Percentiles rank a stretch among this genome's conserved stretches.
Conservation (phyloP, 1,140 invertebrate genomes). For the Plutomurus gul region DNA sequence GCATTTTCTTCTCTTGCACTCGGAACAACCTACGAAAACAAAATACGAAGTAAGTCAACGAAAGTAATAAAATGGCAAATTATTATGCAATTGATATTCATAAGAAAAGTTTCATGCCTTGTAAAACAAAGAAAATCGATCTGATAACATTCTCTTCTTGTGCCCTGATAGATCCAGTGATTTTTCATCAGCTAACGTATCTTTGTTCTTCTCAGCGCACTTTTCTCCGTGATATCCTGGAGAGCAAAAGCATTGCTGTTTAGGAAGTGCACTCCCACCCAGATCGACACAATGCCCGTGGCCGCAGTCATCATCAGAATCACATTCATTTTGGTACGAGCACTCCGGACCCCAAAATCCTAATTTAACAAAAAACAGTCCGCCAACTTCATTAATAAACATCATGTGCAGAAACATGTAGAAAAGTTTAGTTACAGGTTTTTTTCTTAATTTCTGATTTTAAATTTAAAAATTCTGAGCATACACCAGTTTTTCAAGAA, state of each 20-base stretch:
- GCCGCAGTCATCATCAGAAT: constrained; percentile 77
- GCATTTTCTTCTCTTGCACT: constrained; percentile 61
- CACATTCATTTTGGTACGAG: constrained; percentile 82
- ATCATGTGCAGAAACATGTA: too few relatives aligned
- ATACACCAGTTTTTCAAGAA: too few relatives aligned
- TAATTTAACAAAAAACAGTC: background rate
- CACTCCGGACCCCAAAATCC: constrained; percentile 71
- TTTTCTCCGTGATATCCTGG: constrained; percentile 72
- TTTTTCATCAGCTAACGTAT: background rate
- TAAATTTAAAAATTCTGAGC: too few relatives aligned
- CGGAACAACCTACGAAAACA: constrained; percentile 45
- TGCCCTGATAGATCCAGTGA: background rate
- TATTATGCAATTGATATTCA: constrained; percentile 68
- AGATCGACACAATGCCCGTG: constrained; percentile 78
- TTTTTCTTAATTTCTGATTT: too few relatives aligned
- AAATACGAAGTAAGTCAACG: background rate
- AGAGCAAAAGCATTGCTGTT: constrained; percentile 84
- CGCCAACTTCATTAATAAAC: too few relatives aligned
- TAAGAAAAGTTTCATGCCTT: constrained; percentile 56
- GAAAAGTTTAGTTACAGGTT: too few relatives aligned
- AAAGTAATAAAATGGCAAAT: background rate
- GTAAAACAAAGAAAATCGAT: constrained; percentile 22
- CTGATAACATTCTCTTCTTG: background rate
- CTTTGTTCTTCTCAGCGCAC: constrained; percentile 24
- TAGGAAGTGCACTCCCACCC: constrained; percentile 75